Evolutionary conservation across 2,113 vertebrate species (phyloP).

Genomic region (Noturus placidus): DNA sequence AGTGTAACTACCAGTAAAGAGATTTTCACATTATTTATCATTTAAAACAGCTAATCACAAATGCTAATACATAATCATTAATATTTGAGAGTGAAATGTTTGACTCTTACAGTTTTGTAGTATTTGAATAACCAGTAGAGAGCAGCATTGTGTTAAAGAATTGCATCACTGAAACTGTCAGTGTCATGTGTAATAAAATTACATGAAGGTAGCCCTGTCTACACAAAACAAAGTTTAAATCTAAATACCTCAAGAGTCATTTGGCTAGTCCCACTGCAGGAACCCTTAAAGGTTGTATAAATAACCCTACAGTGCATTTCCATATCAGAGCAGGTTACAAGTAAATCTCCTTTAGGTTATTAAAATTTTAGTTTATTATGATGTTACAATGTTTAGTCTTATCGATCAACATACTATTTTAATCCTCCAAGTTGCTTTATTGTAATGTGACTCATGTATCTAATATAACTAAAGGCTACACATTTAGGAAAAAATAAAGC

Average conservation of each 20-base stretch:
- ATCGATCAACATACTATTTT: not conserved
- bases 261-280: not conserved
- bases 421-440: not conserved
- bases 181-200: not conserved
- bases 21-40: not conserved
- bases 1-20: no score
- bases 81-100: not conserved
- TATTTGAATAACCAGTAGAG: constrained; percentile 28
- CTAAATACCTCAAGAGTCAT: not conserved
- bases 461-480: not conserved
- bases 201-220: not conserved
- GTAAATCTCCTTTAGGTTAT: not conserved
- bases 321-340: not conserved
- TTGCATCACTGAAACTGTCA: not conserved
- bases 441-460: not conserved
- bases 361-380: not conserved
- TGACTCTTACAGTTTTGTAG: not conserved
- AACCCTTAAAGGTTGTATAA: not conserved
- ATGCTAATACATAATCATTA: not conserved
- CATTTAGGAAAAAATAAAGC: not conserved
- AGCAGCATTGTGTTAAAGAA: constrained; percentile 40
- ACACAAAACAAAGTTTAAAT: not conserved
- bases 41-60: not conserved
- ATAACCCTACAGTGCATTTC: not conserved
- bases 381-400: not conserved